Base-by-base conservation (phyloP, 2,888 invertebrate genomes). In the Aleiodes testaceus region DNA sequence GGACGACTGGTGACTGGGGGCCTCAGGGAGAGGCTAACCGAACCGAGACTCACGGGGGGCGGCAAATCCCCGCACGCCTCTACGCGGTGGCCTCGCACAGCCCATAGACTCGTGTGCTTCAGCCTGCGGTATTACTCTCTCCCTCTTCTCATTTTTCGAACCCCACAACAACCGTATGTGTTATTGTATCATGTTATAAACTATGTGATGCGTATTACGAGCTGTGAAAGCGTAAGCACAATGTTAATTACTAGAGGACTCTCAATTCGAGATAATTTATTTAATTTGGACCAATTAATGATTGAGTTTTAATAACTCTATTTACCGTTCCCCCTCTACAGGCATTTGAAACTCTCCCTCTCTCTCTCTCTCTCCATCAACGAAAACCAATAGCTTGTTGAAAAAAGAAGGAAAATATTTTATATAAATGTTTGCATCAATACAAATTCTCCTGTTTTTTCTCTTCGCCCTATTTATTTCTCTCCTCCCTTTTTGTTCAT, bases 41-140 rank as follows among this genome's bases (percentile, higher is more conserved):
- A 79, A 75, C 70, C 76, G 79, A 83, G 82, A 83, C 84, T 84
- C 84, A 82, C 83, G 82, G 84, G 84, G 84, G 84, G 84, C 75
- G 78, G 75, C 74, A 71, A 36, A 36, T 50, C 72, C 73, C 75
- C 74, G 72, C 74, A 74, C 66, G 69, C 80, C 82, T 78, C 77
- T 77, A 77, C 80, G 81, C 83, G 82, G 80, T 81, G 79, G 68
- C 69, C 59, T 69, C 66, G 69, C 65, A 45, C 78, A 74, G 73
- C 78, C 75, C 66, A 61, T 75, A 67, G 77, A 78, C 77, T 75
- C 76, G 74, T 71, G 76, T 76, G 77, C 69, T 73, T 72, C 75
- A 49, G 69, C 63, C 67, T 65, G 75, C 69, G 73, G 72, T 74
- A 73, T 74, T 42, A 42, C 20, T 30, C 36, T 18, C 47, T 2